Conservation (phyloP, 2,888 invertebrate genomes). For the Blomia tropicalis region DNA sequence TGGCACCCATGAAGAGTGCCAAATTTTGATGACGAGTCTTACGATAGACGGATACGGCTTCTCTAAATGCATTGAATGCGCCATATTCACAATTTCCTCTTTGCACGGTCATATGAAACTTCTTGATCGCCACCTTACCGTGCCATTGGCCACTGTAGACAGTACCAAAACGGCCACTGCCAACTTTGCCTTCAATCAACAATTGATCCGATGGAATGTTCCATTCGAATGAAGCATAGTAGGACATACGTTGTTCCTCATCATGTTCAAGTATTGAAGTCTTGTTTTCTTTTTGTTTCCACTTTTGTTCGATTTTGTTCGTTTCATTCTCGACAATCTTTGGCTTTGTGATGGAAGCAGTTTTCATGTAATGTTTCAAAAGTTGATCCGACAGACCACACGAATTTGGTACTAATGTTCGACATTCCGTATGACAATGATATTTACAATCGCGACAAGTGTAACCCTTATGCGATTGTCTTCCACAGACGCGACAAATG, state of each 20-base stretch:
- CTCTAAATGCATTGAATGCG: constrained; percentile 76
- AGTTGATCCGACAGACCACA: constrained; percentile 72
- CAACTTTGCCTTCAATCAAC: constrained; percentile 66
- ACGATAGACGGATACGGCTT: constrained; percentile 84
- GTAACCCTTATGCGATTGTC: constrained; percentile 56
- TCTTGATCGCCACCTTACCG: constrained; percentile 90
- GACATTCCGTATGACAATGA: constrained; percentile 37
- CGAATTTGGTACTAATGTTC: constrained; percentile 56
- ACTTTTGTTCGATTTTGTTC: neutral
- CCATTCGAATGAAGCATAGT: constrained; percentile 79
- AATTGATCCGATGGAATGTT: constrained; percentile 94
- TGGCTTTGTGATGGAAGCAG: constrained; percentile 54
- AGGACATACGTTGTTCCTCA: constrained; percentile 39
- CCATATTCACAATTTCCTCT: constrained; percentile 56
- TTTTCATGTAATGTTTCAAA: constrained; percentile 46
- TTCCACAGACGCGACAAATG: constrained; percentile 74
- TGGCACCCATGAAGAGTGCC: constrained; percentile 96
- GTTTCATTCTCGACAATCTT: neutral
- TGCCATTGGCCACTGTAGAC: constrained; percentile 92
- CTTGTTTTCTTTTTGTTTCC: no score
- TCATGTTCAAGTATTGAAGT: constrained; percentile 31
- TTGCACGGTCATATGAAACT: constrained; percentile 57
- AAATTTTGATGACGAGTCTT: constrained; percentile 97
- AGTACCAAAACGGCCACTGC: constrained; percentile 80
- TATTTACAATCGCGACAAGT: constrained; percentile 82